phyloP scores from a whole-genome alignment of 2,797 vertebrate species.

The Phoebastria nigripes region DNA sequence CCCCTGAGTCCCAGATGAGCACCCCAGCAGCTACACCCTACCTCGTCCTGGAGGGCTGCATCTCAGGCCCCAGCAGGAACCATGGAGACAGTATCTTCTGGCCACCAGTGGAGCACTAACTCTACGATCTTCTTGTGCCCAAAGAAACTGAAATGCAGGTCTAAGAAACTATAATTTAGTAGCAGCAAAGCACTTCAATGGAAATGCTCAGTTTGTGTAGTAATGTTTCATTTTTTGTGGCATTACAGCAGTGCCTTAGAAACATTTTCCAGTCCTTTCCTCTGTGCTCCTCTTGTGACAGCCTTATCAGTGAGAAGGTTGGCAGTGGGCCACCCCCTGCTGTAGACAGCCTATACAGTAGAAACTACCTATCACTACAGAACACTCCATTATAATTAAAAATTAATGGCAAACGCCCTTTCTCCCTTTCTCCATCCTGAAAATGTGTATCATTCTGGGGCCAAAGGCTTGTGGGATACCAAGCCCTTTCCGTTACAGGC shows the following conservation, averaged over 20 bases:
- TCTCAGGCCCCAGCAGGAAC: background rate
- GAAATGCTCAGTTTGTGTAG: background rate
- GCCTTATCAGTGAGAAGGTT: background rate
- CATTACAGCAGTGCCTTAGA: background rate
- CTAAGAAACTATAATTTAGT: background rate
- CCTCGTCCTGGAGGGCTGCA: background rate
- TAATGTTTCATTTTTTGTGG: background rate
- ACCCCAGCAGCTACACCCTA: background rate
- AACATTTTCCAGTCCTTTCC: background rate
- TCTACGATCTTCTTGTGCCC: background rate
- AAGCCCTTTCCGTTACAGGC: background rate
- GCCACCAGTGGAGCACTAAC: background rate
- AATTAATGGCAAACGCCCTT: constrained; percentile 23
- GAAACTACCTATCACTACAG: background rate
- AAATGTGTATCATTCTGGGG: background rate
- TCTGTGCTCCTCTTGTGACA: background rate
- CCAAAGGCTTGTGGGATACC: background rate
- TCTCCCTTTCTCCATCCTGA: background rate
- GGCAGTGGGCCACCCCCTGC: background rate
- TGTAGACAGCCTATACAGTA: background rate
- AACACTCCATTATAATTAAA: constrained; percentile 42
- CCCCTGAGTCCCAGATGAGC: background rate
- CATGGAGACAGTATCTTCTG: background rate
- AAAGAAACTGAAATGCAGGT: background rate
- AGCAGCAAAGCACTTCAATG: background rate